phyloP scores from a whole-genome alignment of 2,113 vertebrate genomes.

The Carollia perspicillata region DNA sequence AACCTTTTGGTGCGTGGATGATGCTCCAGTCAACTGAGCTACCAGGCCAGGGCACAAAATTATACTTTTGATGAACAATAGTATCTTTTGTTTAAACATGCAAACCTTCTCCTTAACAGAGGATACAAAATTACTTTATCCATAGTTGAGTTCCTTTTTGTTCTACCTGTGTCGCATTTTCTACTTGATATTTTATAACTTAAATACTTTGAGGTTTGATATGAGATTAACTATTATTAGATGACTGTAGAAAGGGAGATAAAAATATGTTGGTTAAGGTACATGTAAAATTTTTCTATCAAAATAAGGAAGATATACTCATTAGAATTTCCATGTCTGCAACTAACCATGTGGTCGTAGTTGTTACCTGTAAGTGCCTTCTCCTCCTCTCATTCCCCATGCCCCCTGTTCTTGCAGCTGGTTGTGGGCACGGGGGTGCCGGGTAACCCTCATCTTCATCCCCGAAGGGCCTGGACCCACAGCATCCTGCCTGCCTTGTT shows the following conservation, averaged over 20 bases:
- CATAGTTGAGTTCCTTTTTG: background rate
- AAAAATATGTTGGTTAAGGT: background rate
- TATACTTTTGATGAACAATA: background rate
- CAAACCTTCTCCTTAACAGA: background rate
- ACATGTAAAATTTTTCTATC: background rate
- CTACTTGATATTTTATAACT: background rate
- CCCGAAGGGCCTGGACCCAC: background rate
- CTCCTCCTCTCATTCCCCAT: background rate
- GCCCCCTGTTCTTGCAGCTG: background rate
- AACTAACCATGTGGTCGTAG: background rate
- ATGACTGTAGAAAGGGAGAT: background rate
- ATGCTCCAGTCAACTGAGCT: too few species aligned
- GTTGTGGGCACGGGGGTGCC: background rate
- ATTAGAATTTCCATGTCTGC: background rate
- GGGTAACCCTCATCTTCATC: background rate
- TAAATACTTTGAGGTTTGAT: background rate
- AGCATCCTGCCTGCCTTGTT: background rate
- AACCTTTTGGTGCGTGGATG: too few species aligned
- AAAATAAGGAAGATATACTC: background rate
- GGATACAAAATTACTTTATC: background rate
- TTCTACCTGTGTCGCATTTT: background rate
- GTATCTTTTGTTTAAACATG: background rate
- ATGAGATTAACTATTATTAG: background rate
- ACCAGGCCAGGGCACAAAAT: too few species aligned
- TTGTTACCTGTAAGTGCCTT: background rate